Evolutionary conservation across 2,113 vertebrate genomes (phyloP).

Genomic region (Marmota monax): DNA sequence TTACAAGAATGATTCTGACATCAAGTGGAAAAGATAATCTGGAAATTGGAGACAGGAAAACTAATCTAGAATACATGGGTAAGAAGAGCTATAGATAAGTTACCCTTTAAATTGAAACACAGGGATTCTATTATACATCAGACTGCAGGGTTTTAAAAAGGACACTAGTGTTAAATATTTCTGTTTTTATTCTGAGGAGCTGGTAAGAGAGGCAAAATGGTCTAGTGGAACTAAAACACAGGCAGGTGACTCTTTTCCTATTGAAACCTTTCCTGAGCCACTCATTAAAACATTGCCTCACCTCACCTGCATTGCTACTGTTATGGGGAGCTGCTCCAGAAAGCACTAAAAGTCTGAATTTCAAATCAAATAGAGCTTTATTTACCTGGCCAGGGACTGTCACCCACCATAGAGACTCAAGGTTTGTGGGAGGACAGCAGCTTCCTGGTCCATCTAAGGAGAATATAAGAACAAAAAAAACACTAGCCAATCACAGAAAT

Average conservation of each 20-base stretch:
- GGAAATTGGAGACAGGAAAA: not conserved
- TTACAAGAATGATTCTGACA: slow-evolving; percentile 13
- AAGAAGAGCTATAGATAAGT: not conserved
- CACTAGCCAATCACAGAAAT: too few relatives aligned
- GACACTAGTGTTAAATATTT: not conserved
- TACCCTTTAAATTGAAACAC: not conserved
- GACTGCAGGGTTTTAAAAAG: not conserved
- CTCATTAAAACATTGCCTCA: not conserved
- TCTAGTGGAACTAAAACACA: not conserved
- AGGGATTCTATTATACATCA: not conserved
- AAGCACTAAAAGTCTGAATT: too few relatives aligned
- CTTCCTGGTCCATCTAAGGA: too few relatives aligned
- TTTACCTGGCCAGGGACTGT: too few relatives aligned
- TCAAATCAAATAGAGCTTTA: too few relatives aligned
- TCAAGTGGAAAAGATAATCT: not conserved
- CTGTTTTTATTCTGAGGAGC: not conserved
- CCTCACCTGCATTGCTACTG: too few relatives aligned
- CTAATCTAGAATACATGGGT: not conserved
- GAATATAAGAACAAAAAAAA: too few relatives aligned
- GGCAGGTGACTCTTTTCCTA: not conserved
- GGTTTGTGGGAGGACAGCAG: too few relatives aligned
- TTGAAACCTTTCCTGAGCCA: not conserved
- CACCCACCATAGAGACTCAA: too few relatives aligned
- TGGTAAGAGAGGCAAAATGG: not conserved
- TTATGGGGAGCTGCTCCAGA: too few relatives aligned